Base-by-base conservation (phyloP, 2,888 invertebrate species). In the Dascillus cervinus region DNA sequence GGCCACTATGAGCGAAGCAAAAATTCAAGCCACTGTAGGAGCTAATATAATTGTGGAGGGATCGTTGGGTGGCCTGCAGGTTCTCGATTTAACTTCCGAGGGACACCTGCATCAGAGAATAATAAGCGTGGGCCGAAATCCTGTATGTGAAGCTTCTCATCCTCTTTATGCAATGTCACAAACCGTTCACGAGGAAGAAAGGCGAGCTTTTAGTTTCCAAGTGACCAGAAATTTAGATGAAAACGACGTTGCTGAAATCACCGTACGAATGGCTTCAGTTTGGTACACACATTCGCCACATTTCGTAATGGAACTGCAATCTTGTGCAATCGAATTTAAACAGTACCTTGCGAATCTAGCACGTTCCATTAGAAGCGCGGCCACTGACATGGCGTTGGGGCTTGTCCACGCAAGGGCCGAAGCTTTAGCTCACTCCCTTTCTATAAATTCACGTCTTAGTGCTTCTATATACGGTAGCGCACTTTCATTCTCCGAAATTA, bases 231-330 rank as follows among this genome's bases (percentile, higher is more conserved):
- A 52, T 33, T 32, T 56, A 22, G 36, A 48, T 28, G 17, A 26
- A 17, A 20, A 15, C 44, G 60, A 61, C 34, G 44, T 48, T 5
- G 63, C 63, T 3, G 58, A 62, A 32, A 53, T 64, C 11, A 55
- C 46, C 2, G 55, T 82, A 44, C 71, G 80, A 53, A 85, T 92
- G 77, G 91, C 90, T 1, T 87, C 90, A 19, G 83, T 95, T 34
- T 89, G 89, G 76, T 95, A 94, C 68, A 88, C 88, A 3, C 95
- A 96, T 66, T 90, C 89, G 29, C 86, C 90, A 1, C 77, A 81
- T 44, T 79, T 95, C 55, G 71, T 95, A 31, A 74, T 78, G 15
- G 94, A 94, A 62, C 68, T 95, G 37, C 81, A 84, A 50, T 84
- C 85, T 20, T 95, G 94, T 62, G 84, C 88, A 6, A 81, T 84